phyloP scores from a whole-genome alignment of 2,888 invertebrate genomes.

The Lasioglossum lativentre region DNA sequence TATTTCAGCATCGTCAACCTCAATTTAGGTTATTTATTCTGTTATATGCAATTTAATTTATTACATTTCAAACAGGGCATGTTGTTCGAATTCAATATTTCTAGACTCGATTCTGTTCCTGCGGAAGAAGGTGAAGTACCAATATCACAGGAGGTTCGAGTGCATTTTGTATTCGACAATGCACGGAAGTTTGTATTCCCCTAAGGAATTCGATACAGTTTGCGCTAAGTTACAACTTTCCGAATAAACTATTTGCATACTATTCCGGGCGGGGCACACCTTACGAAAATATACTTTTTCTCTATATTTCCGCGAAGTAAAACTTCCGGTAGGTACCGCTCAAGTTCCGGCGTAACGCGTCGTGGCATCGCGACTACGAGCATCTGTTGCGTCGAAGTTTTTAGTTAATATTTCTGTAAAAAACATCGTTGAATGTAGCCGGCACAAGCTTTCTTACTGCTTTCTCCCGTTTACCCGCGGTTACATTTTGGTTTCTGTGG shows the following conservation, averaged over 20 bases:
- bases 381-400: constrained; percentile 37
- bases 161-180: constrained; percentile 8
- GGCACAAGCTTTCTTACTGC: constrained; percentile 23
- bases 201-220: not conserved
- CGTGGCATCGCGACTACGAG: not conserved
- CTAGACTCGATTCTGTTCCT: not conserved
- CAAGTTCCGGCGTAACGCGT: not conserved
- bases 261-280: too few species aligned
- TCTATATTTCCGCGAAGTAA: not conserved
- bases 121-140: not conserved
- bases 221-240: not conserved
- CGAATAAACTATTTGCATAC: constrained; percentile 12
- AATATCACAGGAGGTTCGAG: not conserved
- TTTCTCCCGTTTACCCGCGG: not conserved
- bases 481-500: constrained; percentile 31
- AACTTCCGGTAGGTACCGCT: constrained; percentile 4
- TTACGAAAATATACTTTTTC: not conserved
- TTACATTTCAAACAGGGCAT: not conserved
- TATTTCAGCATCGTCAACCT: not conserved
- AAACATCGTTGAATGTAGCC: constrained; percentile 9
- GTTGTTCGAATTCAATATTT: not conserved
- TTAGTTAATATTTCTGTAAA: constrained; percentile 23
- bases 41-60: not conserved
- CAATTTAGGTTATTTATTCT: not conserved
- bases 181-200: not conserved